phyloP scores from a whole-genome alignment of 2,888 invertebrate species.

The Lacanobia wlatinum region DNA sequence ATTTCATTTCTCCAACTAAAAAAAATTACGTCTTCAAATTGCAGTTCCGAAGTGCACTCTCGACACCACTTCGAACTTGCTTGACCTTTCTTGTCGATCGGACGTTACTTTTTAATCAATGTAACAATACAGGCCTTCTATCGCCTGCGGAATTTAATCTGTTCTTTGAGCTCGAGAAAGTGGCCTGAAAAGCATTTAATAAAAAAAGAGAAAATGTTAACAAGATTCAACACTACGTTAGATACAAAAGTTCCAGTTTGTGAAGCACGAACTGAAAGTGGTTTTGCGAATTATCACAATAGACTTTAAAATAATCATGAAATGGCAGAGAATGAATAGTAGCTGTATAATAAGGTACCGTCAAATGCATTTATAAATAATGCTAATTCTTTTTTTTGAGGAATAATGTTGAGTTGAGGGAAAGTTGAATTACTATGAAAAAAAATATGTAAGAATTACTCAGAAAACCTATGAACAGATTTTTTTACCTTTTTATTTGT shows the following conservation, averaged over 20 bases:
- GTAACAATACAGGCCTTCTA: slow-evolving; percentile 46
- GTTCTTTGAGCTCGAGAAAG: slow-evolving; percentile 57
- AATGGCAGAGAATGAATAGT: no score
- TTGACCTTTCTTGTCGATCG: slow-evolving; percentile 5
- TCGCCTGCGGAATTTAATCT: slow-evolving; percentile 66
- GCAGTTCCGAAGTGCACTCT: slow-evolving; percentile 38
- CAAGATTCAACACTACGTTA: slow-evolving; percentile 26
- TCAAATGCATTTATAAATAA: no score
- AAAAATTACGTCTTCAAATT: slow-evolving; percentile 22
- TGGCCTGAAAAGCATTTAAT: slow-evolving; percentile 44
- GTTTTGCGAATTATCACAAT: not conserved
- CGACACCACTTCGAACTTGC: slow-evolving; percentile 5
- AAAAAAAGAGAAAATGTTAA: slow-evolving; percentile 58
- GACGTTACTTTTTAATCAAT: slow-evolving; percentile 62
- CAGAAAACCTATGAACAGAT: no score
- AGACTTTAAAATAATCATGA: no score
- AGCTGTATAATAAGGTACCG: no score
- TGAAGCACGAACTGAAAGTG: not conserved
- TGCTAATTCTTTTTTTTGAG: no score
- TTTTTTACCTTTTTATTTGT: no score
- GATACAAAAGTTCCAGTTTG: slow-evolving; percentile 23
- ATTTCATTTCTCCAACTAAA: slow-evolving; percentile 2
- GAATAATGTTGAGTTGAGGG: no score
- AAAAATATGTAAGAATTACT: no score
- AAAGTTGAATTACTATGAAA: no score